A percentile compares a stretch with the other conserved stretches of the same genome.
phyloP scores from a whole-genome alignment of 64 coral and sea anemone genomes.

The Acropora yongei region DNA sequence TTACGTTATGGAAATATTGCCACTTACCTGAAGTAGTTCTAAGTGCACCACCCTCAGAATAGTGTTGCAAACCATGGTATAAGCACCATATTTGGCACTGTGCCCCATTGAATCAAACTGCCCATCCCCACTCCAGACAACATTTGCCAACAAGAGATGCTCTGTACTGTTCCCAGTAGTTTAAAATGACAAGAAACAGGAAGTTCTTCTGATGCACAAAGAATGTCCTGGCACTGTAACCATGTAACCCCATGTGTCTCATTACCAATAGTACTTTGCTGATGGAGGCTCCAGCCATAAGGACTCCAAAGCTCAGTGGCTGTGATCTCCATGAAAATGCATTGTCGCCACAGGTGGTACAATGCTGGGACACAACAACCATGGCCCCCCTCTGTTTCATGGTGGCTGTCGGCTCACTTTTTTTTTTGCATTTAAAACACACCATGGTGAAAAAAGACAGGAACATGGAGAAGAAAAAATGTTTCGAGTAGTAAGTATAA shows the following conservation, averaged over 20 bases:
- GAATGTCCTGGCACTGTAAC: not conserved
- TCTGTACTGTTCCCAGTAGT: conserved; percentile 30
- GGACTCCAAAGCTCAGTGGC: not conserved
- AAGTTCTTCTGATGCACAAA: conserved; percentile 23
- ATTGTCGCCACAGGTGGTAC: not conserved
- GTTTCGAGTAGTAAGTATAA: no score
- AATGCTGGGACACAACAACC: not conserved
- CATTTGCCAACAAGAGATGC: conserved; percentile 3
- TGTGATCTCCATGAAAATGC: not conserved
- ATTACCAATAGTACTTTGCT: not conserved
- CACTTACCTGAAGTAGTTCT: conserved; percentile 44
- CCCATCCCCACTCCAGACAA: not conserved
- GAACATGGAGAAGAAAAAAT: no score
- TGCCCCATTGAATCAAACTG: conserved; percentile 63
- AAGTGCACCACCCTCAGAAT: conserved; percentile 26
- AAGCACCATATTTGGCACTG: conserved; percentile 8
- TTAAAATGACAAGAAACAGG: conserved; percentile 19
- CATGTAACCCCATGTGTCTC: not conserved
- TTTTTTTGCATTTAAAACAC: no score
- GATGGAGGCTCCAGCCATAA: conserved; percentile 13
- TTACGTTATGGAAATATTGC: no score
- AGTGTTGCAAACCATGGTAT: no score
- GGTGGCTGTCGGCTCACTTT: not conserved
- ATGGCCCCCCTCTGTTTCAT: not conserved
- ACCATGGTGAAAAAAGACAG: no score